Evolutionary conservation across 2,113 vertebrate genomes (phyloP).

Genomic region (Chionomys nivalis): DNA sequence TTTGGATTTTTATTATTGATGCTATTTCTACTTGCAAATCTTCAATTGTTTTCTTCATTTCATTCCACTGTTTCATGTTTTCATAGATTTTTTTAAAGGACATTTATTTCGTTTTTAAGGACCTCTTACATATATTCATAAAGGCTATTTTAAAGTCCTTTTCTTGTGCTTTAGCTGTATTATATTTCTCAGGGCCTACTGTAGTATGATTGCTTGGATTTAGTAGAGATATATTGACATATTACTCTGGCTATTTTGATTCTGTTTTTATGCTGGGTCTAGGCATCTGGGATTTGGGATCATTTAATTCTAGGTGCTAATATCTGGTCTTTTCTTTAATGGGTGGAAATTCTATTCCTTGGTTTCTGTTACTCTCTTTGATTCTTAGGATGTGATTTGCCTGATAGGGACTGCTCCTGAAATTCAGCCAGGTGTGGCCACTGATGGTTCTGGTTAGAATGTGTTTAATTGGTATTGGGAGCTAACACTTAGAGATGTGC

Average conservation of each 20-base stretch:
- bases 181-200: background rate
- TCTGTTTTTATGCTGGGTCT: background rate
- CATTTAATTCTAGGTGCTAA: background rate
- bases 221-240: background rate
- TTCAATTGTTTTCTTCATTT: background rate
- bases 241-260: background rate
- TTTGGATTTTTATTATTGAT: background rate
- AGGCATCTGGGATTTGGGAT: background rate
- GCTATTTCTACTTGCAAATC: background rate
- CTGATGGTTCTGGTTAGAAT: background rate
- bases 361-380: background rate
- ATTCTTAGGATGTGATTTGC: background rate
- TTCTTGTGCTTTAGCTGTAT: background rate
- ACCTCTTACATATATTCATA: background rate
- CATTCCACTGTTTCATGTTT: background rate
- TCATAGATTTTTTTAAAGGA: background rate
- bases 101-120: background rate
- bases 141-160: background rate
- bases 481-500: background rate
- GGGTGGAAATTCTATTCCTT: background rate
- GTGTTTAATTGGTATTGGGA: background rate
- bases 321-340: background rate
- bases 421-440: background rate
- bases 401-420: background rate
- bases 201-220: background rate